Evolutionary conservation across 2,113 vertebrate species (phyloP).

Genomic region (Aspiorhynchus laticeps): DNA sequence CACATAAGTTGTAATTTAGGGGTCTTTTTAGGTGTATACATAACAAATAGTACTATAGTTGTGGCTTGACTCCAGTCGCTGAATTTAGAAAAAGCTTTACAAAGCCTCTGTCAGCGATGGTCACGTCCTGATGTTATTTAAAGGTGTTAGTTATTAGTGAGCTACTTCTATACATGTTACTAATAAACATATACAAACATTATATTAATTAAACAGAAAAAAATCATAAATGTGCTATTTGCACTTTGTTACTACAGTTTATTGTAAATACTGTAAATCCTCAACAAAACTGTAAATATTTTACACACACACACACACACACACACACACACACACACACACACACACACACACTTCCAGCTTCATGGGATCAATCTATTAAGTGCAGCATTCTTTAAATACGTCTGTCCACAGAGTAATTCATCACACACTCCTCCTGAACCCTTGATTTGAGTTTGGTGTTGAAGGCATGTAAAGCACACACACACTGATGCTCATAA

Average conservation of each 20-base stretch:
- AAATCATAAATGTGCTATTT: not conserved
- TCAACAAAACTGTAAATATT: not conserved
- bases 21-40: no score
- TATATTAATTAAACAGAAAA: not conserved
- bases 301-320: not conserved
- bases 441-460: not conserved
- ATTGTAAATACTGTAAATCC: no score
- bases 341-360: not conserved
- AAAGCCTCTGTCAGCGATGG: no score
- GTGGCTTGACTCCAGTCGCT: not conserved
- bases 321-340: not conserved
- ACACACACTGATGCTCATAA: not conserved
- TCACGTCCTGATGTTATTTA: no score
- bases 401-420: not conserved
- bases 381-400: slow-evolving; percentile 9
- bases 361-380: not conserved
- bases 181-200: not conserved
- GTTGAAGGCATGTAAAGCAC: not conserved
- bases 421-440: not conserved
- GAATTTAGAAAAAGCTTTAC: not conserved
- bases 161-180: not conserved
- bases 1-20: not conserved
- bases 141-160: no score
- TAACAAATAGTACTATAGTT: not conserved
- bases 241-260: not conserved